Conservation (phyloP, 1,140 invertebrate genomes). For the Drosophila willistoni region DNA sequence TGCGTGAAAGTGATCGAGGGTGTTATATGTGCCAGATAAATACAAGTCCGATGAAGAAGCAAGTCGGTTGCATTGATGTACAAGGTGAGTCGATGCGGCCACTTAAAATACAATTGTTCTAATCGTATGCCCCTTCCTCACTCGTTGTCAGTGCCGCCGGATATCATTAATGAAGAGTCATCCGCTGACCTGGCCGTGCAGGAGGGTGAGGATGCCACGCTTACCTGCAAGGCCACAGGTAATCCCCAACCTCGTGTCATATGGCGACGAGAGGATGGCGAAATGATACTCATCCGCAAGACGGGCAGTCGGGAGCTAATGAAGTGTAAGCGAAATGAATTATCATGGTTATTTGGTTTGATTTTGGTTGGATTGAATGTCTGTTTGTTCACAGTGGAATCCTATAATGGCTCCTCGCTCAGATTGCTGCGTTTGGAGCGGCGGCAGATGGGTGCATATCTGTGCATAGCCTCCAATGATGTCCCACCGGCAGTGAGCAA, state of each 20-base stretch:
- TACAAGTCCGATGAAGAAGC: constrained; percentile 93
- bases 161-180: constrained; percentile 90
- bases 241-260: constrained; percentile 89
- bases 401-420: constrained; percentile 89
- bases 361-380: background rate
- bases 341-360: background rate
- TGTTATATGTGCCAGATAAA: constrained; percentile 96
- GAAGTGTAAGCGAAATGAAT: constrained; percentile 46
- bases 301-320: constrained; percentile 86
- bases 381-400: constrained; percentile 85
- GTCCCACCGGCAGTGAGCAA: constrained; percentile 95
- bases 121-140: constrained; percentile 44
- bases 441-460: constrained; percentile 93
- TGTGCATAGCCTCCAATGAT: constrained; percentile 95
- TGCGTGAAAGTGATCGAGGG: constrained; percentile 89
- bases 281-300: constrained; percentile 88
- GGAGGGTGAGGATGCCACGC: constrained; percentile 91
- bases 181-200: constrained; percentile 90
- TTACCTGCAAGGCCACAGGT: constrained; percentile 91
- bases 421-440: constrained; percentile 90
- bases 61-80: constrained; percentile 94
- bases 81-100: constrained; percentile 86
- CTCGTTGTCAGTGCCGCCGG: constrained; percentile 87
- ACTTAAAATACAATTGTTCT: background rate
- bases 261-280: constrained; percentile 89